Base-by-base conservation (phyloP, 2,797 vertebrate species). In the Coilia nasus region DNA sequence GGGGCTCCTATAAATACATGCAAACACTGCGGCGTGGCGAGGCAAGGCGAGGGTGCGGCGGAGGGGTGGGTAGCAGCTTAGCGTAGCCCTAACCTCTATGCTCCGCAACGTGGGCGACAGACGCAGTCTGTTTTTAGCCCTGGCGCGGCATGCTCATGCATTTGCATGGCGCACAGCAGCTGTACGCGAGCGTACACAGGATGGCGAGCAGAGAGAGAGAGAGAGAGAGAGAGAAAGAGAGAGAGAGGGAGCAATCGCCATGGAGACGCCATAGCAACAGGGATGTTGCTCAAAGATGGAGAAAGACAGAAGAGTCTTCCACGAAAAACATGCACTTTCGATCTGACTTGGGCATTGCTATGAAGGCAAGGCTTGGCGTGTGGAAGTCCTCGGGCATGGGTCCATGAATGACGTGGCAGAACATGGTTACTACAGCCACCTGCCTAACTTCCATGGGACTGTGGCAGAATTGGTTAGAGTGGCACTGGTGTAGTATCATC, bases 211-310 rank as follows among this genome's bases (percentile, higher is more conserved):
- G 87, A 88, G 86, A 31, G 15, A 67, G 62, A 12, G 2, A 41
- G 35, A 41, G 59, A 60, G 59, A 60, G 19, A 64, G 60, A 64
- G 60, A 64, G 64, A 1, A 21, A 41, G 59, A 60, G 59, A 60
- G 19, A 64, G 60, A 64, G 60, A 64, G 64, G 31, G 71, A 78
- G 84, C 83, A 82, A 92, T 91, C 85, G 87, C 91, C 89, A 92
- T 92, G 92, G 92, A 90, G 90, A 92, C 88, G 23, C 92, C 91
- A 92, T 92, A 89, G 92, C 92, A 92, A 92, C 91, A 86, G 90
- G 91, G 86, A 87, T 87, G 86, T 89, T 90, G 88, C 89, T 89
- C 60, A 85, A 88, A 87, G 86, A 90, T 87, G 71, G 87, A 78
- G 84, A 81, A 89, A 89, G 89, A 90, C 78, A 64, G 50, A 85